phyloP scores from a whole-genome alignment of 2,888 invertebrate species.

The Druceiella hillmani region DNA sequence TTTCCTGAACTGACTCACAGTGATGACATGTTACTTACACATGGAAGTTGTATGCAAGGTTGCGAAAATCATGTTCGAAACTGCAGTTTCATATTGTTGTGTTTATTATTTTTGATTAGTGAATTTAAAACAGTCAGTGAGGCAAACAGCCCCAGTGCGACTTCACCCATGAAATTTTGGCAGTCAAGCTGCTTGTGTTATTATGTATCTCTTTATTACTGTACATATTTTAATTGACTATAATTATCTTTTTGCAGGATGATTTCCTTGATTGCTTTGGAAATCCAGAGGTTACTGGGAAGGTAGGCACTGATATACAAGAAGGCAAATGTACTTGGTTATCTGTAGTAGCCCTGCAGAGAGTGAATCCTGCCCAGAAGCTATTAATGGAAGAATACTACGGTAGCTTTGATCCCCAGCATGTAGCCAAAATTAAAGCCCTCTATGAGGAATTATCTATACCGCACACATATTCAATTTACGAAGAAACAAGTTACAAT shows the following conservation, averaged over 20 bases:
- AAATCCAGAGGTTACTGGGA: conserved; percentile 79
- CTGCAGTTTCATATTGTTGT: too few species aligned
- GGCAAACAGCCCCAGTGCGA: too few species aligned
- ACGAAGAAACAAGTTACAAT: conserved; percentile 80
- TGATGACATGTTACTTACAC: too few species aligned
- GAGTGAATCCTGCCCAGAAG: conserved; percentile 64
- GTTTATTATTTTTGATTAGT: too few species aligned
- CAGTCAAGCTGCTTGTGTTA: background rate
- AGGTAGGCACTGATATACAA: conserved; percentile 86
- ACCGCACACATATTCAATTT: conserved; percentile 69
- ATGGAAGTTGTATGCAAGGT: too few species aligned
- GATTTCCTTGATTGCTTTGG: conserved; percentile 92
- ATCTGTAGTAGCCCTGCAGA: conserved; percentile 80
- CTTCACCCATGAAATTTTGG: too few species aligned
- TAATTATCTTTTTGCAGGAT: conserved; percentile 50
- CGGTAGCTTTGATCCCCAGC: conserved; percentile 60
- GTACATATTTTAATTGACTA: background rate
- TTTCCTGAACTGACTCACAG: too few species aligned
- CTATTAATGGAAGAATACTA: conserved; percentile 73
- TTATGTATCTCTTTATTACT: background rate
- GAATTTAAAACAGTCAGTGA: too few species aligned
- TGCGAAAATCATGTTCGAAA: too few species aligned
- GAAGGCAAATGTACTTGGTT: conserved; percentile 98
- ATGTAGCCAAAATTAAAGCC: conserved; percentile 63
- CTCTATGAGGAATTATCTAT: conserved; percentile 74